Percentiles rank a stretch among this genome's conserved stretches.
phyloP scores from a whole-genome alignment of 2,888 invertebrate genomes.

The Metellina segmentata region DNA sequence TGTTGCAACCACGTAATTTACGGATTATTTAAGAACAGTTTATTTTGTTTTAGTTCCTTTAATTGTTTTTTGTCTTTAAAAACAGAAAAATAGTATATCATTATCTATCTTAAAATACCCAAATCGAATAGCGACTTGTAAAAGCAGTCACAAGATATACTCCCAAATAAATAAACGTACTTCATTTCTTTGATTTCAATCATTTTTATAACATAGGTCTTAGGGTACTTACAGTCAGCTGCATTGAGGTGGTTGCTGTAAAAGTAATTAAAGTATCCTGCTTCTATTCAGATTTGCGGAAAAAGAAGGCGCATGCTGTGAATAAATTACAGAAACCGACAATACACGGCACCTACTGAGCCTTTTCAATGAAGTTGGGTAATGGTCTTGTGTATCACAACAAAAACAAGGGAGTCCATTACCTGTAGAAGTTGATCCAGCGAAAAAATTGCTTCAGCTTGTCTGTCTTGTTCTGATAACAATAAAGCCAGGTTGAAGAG shows the following conservation, averaged over 20 bases:
- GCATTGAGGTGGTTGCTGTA: not conserved
- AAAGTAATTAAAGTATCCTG: not conserved
- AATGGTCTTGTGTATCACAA: too few species aligned
- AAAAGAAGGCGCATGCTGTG: not conserved
- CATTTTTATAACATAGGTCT: not conserved
- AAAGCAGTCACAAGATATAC: not conserved
- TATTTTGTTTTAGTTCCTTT: too few species aligned
- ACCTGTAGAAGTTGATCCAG: conserved; percentile 88
- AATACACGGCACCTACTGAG: not conserved
- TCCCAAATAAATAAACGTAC: not conserved
- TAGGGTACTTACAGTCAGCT: not conserved
- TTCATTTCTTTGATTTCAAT: not conserved
- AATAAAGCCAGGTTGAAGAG: conserved; percentile 95
- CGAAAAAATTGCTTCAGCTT: conserved; percentile 94
- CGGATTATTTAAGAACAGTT: too few species aligned
- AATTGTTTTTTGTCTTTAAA: too few species aligned
- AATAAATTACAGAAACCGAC: conserved; percentile 20
- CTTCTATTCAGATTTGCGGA: not conserved
- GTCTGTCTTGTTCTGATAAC: conserved; percentile 92
- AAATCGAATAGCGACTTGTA: too few species aligned
- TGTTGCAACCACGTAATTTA: too few species aligned
- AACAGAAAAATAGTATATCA: too few species aligned
- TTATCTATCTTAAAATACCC: too few species aligned
- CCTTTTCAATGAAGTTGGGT: not conserved
- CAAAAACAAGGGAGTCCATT: not conserved